Percentiles rank a stretch among this genome's conserved stretches.
These are phyloP conservation scores for Euclidia mi DNA, from an alignment of 2,888 invertebrate genomes.

Conservation along the genomic window DNA sequence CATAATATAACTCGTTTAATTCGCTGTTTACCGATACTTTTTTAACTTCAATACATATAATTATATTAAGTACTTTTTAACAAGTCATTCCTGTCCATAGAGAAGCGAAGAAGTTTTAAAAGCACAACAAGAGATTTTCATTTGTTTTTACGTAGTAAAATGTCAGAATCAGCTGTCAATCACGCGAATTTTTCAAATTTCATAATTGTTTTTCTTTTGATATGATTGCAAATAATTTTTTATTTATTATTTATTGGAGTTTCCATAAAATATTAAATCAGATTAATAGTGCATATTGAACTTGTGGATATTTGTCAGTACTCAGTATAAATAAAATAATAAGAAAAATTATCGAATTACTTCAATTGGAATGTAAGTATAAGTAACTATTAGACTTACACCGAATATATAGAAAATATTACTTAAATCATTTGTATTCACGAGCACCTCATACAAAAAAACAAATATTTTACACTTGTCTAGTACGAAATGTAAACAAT, in stretches of 20 bases:
- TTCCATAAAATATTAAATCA: slow-evolving; percentile 14
- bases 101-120: neutral
- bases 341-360: slow-evolving; percentile 15
- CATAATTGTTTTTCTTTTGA: slow-evolving; percentile 33
- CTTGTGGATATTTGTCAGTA: slow-evolving; percentile 1
- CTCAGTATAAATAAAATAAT: slow-evolving; percentile 5
- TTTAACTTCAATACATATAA: no score
- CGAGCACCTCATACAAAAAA: no score
- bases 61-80: no score
- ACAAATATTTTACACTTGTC: no score
- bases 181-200: slow-evolving; percentile 50
- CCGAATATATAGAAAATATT: no score
- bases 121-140: slow-evolving; percentile 8
- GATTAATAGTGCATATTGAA: slow-evolving; percentile 12
- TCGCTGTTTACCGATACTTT: no score
- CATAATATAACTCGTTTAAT: no score
- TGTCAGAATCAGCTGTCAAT: slow-evolving; percentile 57
- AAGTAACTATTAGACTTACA: neutral
- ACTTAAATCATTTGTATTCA: no score
- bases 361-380: slow-evolving; percentile 29
- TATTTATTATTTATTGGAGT: slow-evolving; percentile 15
- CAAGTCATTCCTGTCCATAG: neutral
- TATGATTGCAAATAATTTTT: slow-evolving; percentile 22
- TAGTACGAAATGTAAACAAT: no score
- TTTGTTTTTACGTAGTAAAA: slow-evolving; percentile 17